A percentile compares a stretch with the other conserved stretches of the same genome.
These are phyloP conservation scores for Dermatemys mawii DNA, from an alignment of 2,113 vertebrate species.

Conservation along the genomic window DNA sequence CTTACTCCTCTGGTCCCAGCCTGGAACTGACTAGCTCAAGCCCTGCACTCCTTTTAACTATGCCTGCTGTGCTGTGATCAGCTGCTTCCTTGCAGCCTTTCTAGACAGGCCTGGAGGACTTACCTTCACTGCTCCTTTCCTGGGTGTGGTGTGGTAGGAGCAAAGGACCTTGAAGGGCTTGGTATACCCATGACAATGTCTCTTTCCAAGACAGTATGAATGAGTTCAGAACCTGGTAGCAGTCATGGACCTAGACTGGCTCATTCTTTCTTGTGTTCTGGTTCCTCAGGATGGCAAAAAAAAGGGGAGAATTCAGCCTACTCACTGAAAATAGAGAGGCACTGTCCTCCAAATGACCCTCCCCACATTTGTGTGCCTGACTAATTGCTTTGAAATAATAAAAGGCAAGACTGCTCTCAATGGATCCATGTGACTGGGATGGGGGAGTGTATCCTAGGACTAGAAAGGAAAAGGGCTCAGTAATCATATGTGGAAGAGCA, in stretches of 20 bases:
- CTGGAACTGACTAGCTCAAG: not conserved
- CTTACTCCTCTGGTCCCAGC: not conserved
- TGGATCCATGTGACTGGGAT: not conserved
- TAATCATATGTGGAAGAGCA: not conserved
- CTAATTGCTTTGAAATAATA: not conserved
- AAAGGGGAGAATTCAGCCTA: not conserved
- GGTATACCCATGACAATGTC: not conserved
- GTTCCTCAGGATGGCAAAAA: not conserved
- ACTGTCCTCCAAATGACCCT: not conserved
- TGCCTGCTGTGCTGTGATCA: not conserved
- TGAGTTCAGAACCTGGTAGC: not conserved
- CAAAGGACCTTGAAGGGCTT: not conserved
- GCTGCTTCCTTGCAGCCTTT: not conserved
- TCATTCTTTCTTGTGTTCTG: not conserved
- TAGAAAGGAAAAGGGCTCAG: not conserved
- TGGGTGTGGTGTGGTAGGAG: not conserved
- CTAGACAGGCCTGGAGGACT: not conserved
- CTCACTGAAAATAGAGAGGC: not conserved
- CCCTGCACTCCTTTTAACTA: not conserved
- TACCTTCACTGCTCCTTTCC: not conserved
- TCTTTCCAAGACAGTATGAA: not conserved
- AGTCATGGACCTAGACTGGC: not conserved
- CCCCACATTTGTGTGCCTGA: not conserved
- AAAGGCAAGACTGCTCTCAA: not conserved
- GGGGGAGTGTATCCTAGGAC: not conserved